A percentile compares a stretch with the other conserved stretches of the same genome.
These are phyloP conservation scores for Carpatolechia fugitivella DNA, from an alignment of 2,888 invertebrate species.

Conservation along the genomic window DNA sequence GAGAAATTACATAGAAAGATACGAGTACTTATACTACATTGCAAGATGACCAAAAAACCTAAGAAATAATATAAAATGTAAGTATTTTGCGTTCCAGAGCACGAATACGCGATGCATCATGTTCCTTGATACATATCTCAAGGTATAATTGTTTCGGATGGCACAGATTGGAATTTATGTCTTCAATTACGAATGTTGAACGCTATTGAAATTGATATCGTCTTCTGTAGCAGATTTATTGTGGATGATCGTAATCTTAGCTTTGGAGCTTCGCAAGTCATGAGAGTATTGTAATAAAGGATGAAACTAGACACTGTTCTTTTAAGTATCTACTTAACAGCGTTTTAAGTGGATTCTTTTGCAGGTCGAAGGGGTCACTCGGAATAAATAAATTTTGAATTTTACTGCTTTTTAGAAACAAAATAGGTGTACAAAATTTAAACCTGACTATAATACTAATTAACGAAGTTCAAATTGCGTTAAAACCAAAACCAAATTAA, in stretches of 20 bases:
- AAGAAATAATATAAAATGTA: not conserved
- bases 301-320: not conserved
- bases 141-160: slow-evolving; percentile 43
- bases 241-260: not conserved
- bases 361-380: no score
- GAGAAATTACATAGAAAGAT: no score
- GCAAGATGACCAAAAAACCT: no score
- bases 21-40: no score
- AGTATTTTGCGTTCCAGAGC: not conserved
- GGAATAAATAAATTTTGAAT: no score
- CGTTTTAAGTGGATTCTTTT: no score
- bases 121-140: slow-evolving; percentile 26
- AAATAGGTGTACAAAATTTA: no score
- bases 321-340: no score
- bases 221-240: not conserved
- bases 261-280: not conserved
- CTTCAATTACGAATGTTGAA: slow-evolving; percentile 13
- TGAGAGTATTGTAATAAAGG: not conserved
- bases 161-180: slow-evolving; percentile 38
- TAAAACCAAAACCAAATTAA: not conserved
- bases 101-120: slow-evolving; percentile 5
- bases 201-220: slow-evolving; percentile 7
- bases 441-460: no score
- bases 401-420: no score
- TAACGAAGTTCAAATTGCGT: not conserved